These are phyloP conservation scores for Diplogasteroides magnus DNA, from an alignment of 1,140 invertebrate genomes.

Conservation along the genomic window DNA sequence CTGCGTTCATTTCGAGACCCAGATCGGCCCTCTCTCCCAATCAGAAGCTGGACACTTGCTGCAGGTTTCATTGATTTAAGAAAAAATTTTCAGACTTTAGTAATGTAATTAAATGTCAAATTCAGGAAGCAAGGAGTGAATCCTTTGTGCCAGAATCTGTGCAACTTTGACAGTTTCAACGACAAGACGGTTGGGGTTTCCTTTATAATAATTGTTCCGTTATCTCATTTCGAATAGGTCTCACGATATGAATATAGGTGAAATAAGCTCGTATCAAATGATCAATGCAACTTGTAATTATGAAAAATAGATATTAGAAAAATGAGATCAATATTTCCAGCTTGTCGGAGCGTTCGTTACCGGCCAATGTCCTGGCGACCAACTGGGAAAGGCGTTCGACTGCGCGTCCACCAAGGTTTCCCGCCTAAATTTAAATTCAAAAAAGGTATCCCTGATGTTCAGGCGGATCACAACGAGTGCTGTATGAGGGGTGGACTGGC, in stretches of 20 bases:
- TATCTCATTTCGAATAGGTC: not conserved
- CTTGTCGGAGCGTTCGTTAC: constrained; percentile 30
- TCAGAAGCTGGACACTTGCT: constrained; percentile 34
- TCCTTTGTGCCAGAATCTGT: constrained; percentile 29
- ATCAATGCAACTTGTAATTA: not conserved
- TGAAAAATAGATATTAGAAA: not conserved
- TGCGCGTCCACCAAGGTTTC: constrained; percentile 25
- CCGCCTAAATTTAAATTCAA: not conserved
- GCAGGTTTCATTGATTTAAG: too few relatives aligned
- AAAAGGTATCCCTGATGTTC: not conserved
- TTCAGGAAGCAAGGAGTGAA: constrained; percentile 29
- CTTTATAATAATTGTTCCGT: not conserved
- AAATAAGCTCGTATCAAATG: not conserved
- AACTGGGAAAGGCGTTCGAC: constrained; percentile 31
- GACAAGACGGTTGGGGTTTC: constrained; percentile 27
- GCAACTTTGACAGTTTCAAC: constrained; percentile 34
- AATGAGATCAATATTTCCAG: constrained; percentile 11
- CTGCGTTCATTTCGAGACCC: not conserved
- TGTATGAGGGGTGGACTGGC: constrained; percentile 21
- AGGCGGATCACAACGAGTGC: constrained; percentile 24
- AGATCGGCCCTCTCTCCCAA: constrained; percentile 23
- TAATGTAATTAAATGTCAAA: too few relatives aligned
- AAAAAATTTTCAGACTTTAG: too few relatives aligned
- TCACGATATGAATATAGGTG: not conserved
- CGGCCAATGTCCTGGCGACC: constrained; percentile 29